These are phyloP conservation scores for Pyrgilauda ruficollis DNA, from an alignment of 2,113 vertebrate genomes.

Conservation along the genomic window DNA sequence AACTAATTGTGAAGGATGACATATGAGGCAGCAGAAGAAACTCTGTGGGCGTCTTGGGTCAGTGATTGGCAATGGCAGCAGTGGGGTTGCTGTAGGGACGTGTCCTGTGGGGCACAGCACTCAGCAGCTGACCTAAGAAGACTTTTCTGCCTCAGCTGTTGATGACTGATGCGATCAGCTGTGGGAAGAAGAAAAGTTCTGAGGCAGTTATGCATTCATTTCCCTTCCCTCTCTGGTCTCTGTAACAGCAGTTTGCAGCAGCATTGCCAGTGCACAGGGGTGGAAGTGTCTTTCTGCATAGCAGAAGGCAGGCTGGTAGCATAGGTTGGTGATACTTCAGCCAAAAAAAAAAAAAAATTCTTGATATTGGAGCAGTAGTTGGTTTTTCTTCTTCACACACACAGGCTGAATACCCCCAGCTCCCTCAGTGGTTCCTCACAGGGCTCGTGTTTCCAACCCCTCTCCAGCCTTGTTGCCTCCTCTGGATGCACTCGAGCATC, in stretches of 20 bases:
- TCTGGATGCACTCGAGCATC: no score
- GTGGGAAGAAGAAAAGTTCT: neutral
- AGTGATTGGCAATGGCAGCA: neutral
- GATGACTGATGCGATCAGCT: neutral
- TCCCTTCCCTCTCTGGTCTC: neutral
- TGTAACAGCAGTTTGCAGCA: neutral
- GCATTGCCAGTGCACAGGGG: neutral
- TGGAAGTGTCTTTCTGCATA: neutral
- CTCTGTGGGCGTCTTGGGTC: rapidly evolving
- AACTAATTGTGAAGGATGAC: neutral
- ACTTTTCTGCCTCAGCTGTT: neutral
- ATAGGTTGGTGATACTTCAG: neutral
- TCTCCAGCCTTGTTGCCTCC: no score
- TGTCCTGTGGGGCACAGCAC: neutral
- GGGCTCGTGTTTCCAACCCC: no score
- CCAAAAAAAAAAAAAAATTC: neutral
- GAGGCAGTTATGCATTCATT: neutral
- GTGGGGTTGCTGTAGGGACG: neutral
- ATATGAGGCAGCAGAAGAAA: neutral
- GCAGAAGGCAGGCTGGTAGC: neutral
- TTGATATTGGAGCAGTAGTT: neutral
- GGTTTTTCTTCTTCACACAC: neutral
- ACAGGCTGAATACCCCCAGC: no score
- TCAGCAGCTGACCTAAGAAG: neutral
- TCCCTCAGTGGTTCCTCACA: no score